These are phyloP conservation scores for Drosophila emarginata DNA, from an alignment of 2,888 invertebrate genomes.

Conservation along the genomic window DNA sequence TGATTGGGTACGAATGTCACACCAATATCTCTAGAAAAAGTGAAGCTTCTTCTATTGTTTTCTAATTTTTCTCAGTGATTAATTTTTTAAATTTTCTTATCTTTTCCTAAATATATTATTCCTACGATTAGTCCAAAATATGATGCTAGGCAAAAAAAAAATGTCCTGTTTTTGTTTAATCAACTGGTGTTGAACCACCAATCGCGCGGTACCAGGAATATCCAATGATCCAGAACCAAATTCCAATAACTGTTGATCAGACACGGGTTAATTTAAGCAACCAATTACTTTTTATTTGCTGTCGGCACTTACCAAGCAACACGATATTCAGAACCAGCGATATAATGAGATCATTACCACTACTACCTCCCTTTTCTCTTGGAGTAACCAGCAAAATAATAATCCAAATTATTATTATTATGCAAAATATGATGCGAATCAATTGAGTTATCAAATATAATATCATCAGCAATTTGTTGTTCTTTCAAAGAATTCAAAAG, in stretches of 20 bases:
- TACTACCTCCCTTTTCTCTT: neutral
- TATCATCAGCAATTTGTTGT: neutral
- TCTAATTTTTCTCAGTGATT: too few species aligned
- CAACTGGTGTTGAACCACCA: slow-evolving; percentile 7
- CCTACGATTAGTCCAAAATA: too few species aligned
- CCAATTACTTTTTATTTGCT: neutral
- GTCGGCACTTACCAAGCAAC: neutral
- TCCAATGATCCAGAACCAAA: slow-evolving; percentile 9
- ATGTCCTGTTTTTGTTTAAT: neutral
- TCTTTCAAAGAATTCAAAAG: slow-evolving; percentile 1
- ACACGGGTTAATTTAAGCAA: too few species aligned
- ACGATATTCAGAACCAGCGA: neutral
- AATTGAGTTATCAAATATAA: slow-evolving; percentile 16
- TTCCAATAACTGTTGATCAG: neutral
- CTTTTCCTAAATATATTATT: neutral
- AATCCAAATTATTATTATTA: too few species aligned
- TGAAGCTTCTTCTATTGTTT: too few species aligned
- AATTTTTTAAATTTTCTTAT: too few species aligned
- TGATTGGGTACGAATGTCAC: too few species aligned
- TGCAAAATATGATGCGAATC: neutral
- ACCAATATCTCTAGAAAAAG: too few species aligned
- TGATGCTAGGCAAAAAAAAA: too few species aligned
- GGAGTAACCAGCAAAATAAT: neutral
- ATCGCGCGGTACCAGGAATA: slow-evolving; percentile 15
- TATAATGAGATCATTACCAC: neutral